A percentile compares a stretch with the other conserved stretches of the same genome.
These are phyloP conservation scores for Nematolebias whitei DNA, from an alignment of 2,113 vertebrate species.

Conservation along the genomic window DNA sequence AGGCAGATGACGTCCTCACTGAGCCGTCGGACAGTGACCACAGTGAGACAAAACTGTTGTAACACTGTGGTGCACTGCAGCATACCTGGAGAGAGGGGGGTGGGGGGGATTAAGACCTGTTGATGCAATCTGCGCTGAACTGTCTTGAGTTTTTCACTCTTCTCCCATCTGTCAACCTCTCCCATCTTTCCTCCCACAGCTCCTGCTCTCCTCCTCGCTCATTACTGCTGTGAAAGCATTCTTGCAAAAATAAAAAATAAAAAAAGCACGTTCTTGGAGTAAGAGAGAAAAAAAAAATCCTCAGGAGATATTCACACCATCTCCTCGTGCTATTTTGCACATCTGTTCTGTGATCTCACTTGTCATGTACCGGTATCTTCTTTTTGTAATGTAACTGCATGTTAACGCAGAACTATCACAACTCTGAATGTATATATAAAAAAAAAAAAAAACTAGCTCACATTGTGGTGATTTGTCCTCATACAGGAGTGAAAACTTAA, in stretches of 20 bases:
- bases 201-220: conserved; percentile 37
- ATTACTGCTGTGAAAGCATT: conserved; percentile 34
- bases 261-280: conserved; percentile 39
- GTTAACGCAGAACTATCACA: no score
- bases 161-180: conserved; percentile 63
- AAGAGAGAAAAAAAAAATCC: background rate
- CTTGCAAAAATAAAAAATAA: conserved; percentile 8
- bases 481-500: conserved; percentile 31
- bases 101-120: conserved; percentile 61
- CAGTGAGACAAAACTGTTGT: conserved; percentile 55
- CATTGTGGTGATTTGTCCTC: no score
- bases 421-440: no score
- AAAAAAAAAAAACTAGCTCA: no score
- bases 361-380: background rate
- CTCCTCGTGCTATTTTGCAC: conserved; percentile 23
- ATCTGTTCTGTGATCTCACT: conserved; percentile 5
- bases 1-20: conserved; percentile 17
- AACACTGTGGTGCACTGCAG: conserved; percentile 63
- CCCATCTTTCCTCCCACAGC: conserved; percentile 60
- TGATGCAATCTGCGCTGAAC: conserved; percentile 61
- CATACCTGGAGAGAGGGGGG: conserved; percentile 47
- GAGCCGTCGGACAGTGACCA: conserved; percentile 38
- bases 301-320: conserved; percentile 1
- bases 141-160: conserved; percentile 57
- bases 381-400: background rate